Evolutionary conservation across 2,888 invertebrate species (phyloP).

Genomic region (Galerucella calmariensis): DNA sequence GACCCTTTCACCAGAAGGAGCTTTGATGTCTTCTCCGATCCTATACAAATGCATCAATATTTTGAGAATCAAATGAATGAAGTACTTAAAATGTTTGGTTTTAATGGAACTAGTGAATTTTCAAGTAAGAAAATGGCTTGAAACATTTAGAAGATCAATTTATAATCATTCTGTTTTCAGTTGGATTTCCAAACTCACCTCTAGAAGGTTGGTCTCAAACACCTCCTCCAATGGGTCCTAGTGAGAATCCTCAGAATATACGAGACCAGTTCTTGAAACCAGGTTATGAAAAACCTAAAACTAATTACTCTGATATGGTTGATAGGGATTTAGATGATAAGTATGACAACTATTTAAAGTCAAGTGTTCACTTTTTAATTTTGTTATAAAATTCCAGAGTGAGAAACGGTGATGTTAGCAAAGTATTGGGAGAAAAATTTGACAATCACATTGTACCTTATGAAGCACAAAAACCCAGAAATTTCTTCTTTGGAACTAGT

Average conservation of each 20-base stretch:
- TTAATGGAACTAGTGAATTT: constrained; percentile 43
- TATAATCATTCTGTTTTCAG: constrained; percentile 30
- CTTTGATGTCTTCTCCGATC: constrained; percentile 71
- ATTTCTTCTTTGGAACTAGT: constrained; percentile 66
- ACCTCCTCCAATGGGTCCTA: constrained; percentile 19
- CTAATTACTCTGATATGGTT: constrained; percentile 48
- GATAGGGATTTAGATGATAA: constrained; percentile 54
- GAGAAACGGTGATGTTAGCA: constrained; percentile 37
- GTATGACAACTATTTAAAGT: constrained; percentile 32
- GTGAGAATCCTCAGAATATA: constrained; percentile 55
- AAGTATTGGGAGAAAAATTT: constrained; percentile 31
- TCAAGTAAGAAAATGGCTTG: constrained; percentile 37
- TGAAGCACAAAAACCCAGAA: constrained; percentile 9
- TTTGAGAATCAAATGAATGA: constrained; percentile 72
- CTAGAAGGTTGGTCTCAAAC: constrained; percentile 32
- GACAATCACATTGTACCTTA: constrained; percentile 22
- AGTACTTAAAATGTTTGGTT: constrained; percentile 67
- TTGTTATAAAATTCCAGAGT: constrained; percentile 34
- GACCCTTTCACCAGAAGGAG: constrained; percentile 45
- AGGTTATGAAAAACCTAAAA: constrained; percentile 59
- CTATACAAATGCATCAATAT: constrained; percentile 70
- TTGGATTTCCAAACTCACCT: constrained; percentile 36
- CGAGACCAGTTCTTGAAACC: constrained; percentile 70
- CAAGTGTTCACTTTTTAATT: neutral
- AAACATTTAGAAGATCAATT: neutral